Evolutionary conservation across 2,113 vertebrate genomes (phyloP).

Genomic region (mouse (Mus musculus)): GRCm39 chr16:69897001-69897500

Average conservation of each 20-base stretch:
- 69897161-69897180: not conserved
- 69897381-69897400: not conserved
- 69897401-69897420: not conserved
- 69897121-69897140: not conserved
- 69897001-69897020: not conserved
- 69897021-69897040: not conserved
- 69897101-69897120: not conserved
- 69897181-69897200: not conserved
- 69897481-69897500: not conserved
- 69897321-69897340: not conserved
- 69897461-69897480: not conserved
- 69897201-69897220: not conserved
- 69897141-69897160: not conserved
- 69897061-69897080: not conserved
- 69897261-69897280: not conserved
- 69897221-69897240: constrained; percentile 29
- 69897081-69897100: not conserved
- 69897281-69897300: not conserved
- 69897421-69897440: not conserved
- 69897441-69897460: not conserved
- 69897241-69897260: not conserved
- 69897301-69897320: not conserved
- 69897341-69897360: not conserved
- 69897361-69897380: not conserved
- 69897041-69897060: not conserved